phyloP scores from a whole-genome alignment of 2,888 invertebrate genomes.

The Oscheius sp. region DNA sequence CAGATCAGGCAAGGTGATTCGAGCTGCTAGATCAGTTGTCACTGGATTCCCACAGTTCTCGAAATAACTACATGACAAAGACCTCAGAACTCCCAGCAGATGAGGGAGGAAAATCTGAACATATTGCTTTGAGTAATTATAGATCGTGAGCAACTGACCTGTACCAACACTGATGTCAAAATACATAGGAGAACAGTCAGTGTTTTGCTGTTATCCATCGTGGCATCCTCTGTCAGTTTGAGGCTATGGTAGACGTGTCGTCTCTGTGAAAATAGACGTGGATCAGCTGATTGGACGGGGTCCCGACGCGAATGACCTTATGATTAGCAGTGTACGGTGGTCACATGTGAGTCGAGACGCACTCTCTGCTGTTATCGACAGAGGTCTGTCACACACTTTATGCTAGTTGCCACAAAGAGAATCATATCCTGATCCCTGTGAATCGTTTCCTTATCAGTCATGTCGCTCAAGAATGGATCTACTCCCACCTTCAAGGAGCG shows the following conservation, averaged over 20 bases:
- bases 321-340: constrained; percentile 27
- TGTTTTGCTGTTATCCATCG: not conserved
- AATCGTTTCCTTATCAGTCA: constrained; percentile 18
- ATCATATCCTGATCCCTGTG: constrained; percentile 18
- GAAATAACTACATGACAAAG: not conserved
- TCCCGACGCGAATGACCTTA: constrained; percentile 29
- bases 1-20: not conserved
- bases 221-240: not conserved
- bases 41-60: not conserved
- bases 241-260: not conserved
- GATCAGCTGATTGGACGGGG: constrained; percentile 33
- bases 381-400: not conserved
- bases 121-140: not conserved
- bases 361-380: constrained; percentile 12
- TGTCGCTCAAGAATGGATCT: constrained; percentile 53
- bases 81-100: not conserved
- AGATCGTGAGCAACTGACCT: constrained; percentile 24
- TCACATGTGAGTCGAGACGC: constrained; percentile 36
- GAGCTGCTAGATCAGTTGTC: not conserved
- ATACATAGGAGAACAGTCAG: constrained; percentile 22
- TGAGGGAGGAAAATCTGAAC: constrained; percentile 14
- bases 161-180: constrained; percentile 36
- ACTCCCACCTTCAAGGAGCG: constrained; percentile 73
- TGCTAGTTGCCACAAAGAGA: not conserved
- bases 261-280: constrained; percentile 16